phyloP scores from a whole-genome alignment of 2,888 invertebrate species.

The Caenorhabditis japonica region DNA sequence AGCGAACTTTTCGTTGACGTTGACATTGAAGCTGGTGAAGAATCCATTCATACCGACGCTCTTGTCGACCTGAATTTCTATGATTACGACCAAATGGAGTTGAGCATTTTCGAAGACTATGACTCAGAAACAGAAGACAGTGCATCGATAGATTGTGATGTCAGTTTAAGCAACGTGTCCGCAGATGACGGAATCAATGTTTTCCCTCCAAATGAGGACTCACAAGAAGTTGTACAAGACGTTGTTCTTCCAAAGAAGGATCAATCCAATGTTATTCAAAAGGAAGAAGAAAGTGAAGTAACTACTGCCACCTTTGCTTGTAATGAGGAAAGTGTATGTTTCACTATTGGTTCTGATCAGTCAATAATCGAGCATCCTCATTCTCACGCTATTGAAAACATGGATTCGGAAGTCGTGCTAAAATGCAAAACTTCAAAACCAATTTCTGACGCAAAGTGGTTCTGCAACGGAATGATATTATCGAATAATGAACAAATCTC shows the following conservation, averaged over 20 bases:
- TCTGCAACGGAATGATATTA: conserved; percentile 62
- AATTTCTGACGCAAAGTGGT: conserved; percentile 57
- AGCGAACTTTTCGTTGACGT: conserved; percentile 62
- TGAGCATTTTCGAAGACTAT: conserved; percentile 60
- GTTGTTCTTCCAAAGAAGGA: conserved; percentile 35
- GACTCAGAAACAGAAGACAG: conserved; percentile 50
- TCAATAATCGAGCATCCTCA: conserved; percentile 57
- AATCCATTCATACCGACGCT: conserved; percentile 64
- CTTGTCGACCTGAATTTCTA: conserved; percentile 65
- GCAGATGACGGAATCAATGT: conserved; percentile 61
- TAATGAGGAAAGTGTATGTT: conserved; percentile 22
- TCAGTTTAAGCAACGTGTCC: conserved; percentile 56
- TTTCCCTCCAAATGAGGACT: conserved; percentile 48
- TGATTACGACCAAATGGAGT: conserved; percentile 64
- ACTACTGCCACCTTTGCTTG: conserved; percentile 10
- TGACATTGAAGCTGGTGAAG: conserved; percentile 67
- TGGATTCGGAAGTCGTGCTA: conserved; percentile 45
- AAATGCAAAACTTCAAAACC: conserved; percentile 42
- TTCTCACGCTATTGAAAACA: conserved; percentile 46
- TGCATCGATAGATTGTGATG: conserved; percentile 58
- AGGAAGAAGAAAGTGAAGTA: conserved; percentile 22
- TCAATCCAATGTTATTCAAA: conserved; percentile 13
- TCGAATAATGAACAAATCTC: conserved; percentile 42
- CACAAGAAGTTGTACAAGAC: conserved; percentile 52
- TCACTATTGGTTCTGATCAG: conserved; percentile 44